phyloP scores from a whole-genome alignment of 2,888 invertebrate species.

The Meghimatium bilineatum region DNA sequence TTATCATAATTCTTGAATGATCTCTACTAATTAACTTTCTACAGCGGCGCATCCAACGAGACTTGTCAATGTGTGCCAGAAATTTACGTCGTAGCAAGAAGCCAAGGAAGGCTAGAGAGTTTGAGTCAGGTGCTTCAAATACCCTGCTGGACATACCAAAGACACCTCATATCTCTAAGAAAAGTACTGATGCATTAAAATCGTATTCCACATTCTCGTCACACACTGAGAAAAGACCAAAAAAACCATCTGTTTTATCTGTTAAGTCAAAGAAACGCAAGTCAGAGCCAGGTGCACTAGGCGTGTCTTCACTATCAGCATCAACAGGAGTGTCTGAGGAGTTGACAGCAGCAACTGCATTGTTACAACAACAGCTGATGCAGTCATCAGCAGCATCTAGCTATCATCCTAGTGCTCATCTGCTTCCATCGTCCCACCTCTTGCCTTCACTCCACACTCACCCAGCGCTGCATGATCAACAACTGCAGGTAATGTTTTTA shows the following conservation, averaged over 20 bases:
- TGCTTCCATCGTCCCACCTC: slow-evolving; percentile 42
- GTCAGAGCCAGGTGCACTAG: slow-evolving; percentile 3
- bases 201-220: not conserved
- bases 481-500: slow-evolving; percentile 37
- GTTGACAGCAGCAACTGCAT: slow-evolving; percentile 37
- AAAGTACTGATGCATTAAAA: not conserved
- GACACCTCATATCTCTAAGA: slow-evolving; percentile 12
- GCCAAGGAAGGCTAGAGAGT: slow-evolving; percentile 42
- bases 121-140: slow-evolving; percentile 10
- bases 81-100: slow-evolving; percentile 51
- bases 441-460: slow-evolving; percentile 43
- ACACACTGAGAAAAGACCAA: not conserved
- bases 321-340: slow-evolving; percentile 32
- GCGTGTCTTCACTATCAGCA: not conserved
- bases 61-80: slow-evolving; percentile 53
- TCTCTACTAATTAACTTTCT: too few species aligned
- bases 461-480: slow-evolving; percentile 45
- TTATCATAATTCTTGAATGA: too few species aligned
- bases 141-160: slow-evolving; percentile 10
- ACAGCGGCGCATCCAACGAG: slow-evolving; percentile 51
- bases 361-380: slow-evolving; percentile 47
- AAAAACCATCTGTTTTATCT: not conserved
- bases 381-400: slow-evolving; percentile 33
- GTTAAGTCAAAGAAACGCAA: slow-evolving; percentile 16
- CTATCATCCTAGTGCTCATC: slow-evolving; percentile 42